Base-by-base conservation (phyloP, 1,140 invertebrate genomes). In the Oryctes rhinoceros region DNA sequence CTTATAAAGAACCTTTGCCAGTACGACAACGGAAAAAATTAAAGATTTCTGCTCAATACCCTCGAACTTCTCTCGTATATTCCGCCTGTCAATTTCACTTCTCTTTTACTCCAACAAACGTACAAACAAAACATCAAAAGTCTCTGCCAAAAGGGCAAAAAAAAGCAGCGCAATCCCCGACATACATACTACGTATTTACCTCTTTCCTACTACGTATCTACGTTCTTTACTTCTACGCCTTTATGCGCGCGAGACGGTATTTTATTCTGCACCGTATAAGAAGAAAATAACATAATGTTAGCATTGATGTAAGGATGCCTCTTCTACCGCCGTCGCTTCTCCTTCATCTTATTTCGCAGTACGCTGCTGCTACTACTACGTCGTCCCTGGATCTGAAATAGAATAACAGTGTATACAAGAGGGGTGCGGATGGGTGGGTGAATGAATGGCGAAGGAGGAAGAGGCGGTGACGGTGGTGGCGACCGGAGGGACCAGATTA, bases 401-500 rank as follows among this genome's bases (percentile, higher is more conserved):
- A 71, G 65, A 71, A 71, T 71, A 71, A 71, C 65, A 71, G 65
- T 71, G 65, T 24, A 24, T 71, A 71, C 65, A 71, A 71, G 65
- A 37, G 35, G 65, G 65, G 65, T 35, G 10, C 65, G 18, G 39
- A 44, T 44, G 39, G 39, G 13, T 71, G 65, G 65, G 65, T 71
- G 65, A 37, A 71, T 71, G 65, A 37, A 71, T 71, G 65, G 65
- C 7, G 35, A 71, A 71, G 65, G 65, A 71, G 20, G 53, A 71
- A 37, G 20, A 71, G 65, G 65, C 62, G 71, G 78, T 65, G 71
- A 37, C 75, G 37, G 79, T 76, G 77, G 79, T 76, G 77, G 67
- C 77, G 47, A 74, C 49, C 67, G 24, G 79, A 76, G 76, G 80
- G 79, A 80, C 76, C 79, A 81, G 81, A 82, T 81, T 83, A 82